Evolutionary conservation across 2,797 vertebrate species (phyloP), one percentile per base, ranked within the genome.

Genomic region (Enteromius thamalakanensis): DNA sequence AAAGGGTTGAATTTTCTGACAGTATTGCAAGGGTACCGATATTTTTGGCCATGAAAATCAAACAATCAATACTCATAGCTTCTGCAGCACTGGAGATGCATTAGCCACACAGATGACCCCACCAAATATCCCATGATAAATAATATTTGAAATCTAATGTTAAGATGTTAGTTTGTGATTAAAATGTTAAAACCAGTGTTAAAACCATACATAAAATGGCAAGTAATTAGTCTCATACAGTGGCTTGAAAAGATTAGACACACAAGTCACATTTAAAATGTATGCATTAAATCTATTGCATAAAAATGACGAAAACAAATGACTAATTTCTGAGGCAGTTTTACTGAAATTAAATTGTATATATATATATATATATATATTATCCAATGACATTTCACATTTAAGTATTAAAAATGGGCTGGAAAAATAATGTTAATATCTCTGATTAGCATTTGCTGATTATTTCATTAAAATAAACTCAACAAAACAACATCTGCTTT

Each of bases 41-140:
- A 37, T 37, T 37, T 37, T 37, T 37, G 34, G 4, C 34, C 34
- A 37, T 37, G n/a, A 32, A 29, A 71, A 37, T 29, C 10, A 45
- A 26, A 34, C 11, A 29, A 68, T 67, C n/a, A 42, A 83, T 34
- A 55, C 23, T 78, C 26, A 72, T 70, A 45, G 19, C 26, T 72
- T 71, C 15, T 64, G 14, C 69, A 40, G 29, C 19, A 7, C 2
- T 65, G 29, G 14, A 32, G 29, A 17, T 65, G 2, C 29, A 19
- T 32, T 19, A 32, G 45, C 37, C 49, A 55, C 8, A 37, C 6
- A 55, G 19, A 37, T 37, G 26, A 75, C 6, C 0, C 11, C 71
- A 75, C 7, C 6, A 34, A 55, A 29, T 6, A 8, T 45, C 55
- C 2, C 2, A 67, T 26, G 29, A 68, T 6, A 23, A 37, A 32